These are phyloP conservation scores for Salvelinus fontinalis DNA, from an alignment of 2,113 vertebrate species.

Conservation along the genomic window DNA sequence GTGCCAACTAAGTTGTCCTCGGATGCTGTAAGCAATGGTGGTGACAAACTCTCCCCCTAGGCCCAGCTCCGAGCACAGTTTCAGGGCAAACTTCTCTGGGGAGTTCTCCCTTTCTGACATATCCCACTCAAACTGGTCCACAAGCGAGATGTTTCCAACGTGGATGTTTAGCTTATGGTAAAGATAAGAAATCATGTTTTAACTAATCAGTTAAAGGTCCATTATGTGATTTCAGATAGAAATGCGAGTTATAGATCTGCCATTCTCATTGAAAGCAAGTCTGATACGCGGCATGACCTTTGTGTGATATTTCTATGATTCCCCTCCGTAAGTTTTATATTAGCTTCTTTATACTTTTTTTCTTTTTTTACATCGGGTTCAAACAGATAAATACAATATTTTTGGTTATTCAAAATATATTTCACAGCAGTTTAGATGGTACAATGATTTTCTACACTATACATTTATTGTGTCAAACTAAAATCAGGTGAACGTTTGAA, in stretches of 20 bases:
- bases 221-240: not conserved
- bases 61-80: constrained; percentile 96
- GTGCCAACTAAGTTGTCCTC: constrained; percentile 98
- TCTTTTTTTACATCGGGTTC: no score
- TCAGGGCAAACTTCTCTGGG: constrained; percentile 94
- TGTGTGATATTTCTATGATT: no score
- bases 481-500: no score
- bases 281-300: not conserved
- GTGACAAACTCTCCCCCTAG: constrained; percentile 97
- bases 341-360: no score
- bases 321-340: no score
- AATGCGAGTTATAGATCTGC: not conserved
- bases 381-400: no score
- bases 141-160: constrained; percentile 96
- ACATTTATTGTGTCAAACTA: no score
- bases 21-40: constrained; percentile 97
- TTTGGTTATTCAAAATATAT: no score
- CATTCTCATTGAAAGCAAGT: not conserved
- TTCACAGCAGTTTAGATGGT: no score
- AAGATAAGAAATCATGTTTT: not conserved
- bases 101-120: constrained; percentile 99
- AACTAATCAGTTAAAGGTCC: not conserved
- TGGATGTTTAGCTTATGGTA: constrained; percentile 89
- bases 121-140: constrained; percentile 99
- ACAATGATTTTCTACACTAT: no score